phyloP scores from a whole-genome alignment of 2,113 vertebrate species.

The Marcusenius ussheri region DNA sequence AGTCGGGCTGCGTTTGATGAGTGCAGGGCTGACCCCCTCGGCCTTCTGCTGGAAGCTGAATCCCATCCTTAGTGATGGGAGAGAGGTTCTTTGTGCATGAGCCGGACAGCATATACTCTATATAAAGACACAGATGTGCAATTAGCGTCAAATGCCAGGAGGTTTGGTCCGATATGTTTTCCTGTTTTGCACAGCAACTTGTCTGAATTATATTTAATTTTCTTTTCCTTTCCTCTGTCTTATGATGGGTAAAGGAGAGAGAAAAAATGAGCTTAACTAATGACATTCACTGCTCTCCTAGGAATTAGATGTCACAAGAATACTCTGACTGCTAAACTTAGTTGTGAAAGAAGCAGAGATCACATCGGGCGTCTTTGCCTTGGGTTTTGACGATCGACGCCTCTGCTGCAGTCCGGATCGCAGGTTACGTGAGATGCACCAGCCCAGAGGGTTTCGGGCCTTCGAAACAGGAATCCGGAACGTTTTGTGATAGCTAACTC shows the following conservation, averaged over 20 bases:
- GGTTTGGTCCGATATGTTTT: neutral
- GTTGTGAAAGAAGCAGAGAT: neutral
- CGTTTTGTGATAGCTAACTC: conserved; percentile 20
- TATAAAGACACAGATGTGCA: neutral
- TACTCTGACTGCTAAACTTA: neutral
- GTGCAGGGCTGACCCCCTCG: neutral
- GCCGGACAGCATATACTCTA: neutral
- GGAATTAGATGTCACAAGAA: neutral
- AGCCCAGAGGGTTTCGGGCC: neutral
- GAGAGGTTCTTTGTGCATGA: neutral
- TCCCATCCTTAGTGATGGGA: neutral
- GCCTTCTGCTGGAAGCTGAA: neutral
- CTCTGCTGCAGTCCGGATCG: neutral
- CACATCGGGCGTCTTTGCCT: neutral
- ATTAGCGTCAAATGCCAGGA: neutral
- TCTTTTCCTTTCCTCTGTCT: neutral
- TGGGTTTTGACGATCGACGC: neutral
- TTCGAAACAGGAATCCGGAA: conserved; percentile 19
- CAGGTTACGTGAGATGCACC: neutral
- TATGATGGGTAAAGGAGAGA: neutral
- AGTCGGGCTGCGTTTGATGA: neutral
- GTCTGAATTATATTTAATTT: neutral
- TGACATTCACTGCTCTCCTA: neutral
- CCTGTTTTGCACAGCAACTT: neutral
- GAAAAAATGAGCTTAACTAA: neutral